These are phyloP conservation scores for Nezara viridula DNA, from an alignment of 2,888 invertebrate genomes.

Conservation along the genomic window DNA sequence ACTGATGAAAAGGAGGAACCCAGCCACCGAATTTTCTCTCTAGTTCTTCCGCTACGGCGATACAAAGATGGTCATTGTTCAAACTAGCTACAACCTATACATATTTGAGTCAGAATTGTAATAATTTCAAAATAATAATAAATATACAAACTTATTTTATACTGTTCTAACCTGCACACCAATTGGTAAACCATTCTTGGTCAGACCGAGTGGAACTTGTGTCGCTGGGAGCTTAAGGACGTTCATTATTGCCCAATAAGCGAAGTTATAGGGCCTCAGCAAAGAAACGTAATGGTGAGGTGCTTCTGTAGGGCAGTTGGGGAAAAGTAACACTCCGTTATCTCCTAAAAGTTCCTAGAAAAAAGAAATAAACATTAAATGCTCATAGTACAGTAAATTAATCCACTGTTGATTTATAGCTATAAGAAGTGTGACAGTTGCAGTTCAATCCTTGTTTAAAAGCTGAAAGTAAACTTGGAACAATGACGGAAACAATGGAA, in stretches of 20 bases:
- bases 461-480: too few relatives aligned
- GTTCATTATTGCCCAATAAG: conserved; percentile 89
- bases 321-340: conserved; percentile 87
- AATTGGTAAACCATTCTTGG: conserved; percentile 79
- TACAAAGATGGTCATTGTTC: conserved; percentile 85
- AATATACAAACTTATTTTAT: not conserved
- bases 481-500: too few relatives aligned
- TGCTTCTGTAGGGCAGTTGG: conserved; percentile 84
- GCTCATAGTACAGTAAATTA: too few relatives aligned
- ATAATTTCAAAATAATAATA: not conserved
- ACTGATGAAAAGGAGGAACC: conserved; percentile 74
- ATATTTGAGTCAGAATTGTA: not conserved
- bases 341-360: conserved; percentile 79
- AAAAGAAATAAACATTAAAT: conserved; percentile 6
- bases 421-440: too few relatives aligned
- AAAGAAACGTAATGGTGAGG: conserved; percentile 87
- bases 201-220: conserved; percentile 86
- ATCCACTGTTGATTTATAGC: too few relatives aligned
- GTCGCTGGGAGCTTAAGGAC: conserved; percentile 85
- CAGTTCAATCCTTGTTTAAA: too few relatives aligned
- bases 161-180: conserved; percentile 83
- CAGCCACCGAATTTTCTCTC: conserved; percentile 93
- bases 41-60: conserved; percentile 90
- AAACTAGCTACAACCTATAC: conserved; percentile 77
- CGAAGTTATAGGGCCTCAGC: conserved; percentile 85